Evolutionary conservation across 2,113 vertebrate genomes (phyloP).

Genomic region (Aptenodytes forsteri): DNA sequence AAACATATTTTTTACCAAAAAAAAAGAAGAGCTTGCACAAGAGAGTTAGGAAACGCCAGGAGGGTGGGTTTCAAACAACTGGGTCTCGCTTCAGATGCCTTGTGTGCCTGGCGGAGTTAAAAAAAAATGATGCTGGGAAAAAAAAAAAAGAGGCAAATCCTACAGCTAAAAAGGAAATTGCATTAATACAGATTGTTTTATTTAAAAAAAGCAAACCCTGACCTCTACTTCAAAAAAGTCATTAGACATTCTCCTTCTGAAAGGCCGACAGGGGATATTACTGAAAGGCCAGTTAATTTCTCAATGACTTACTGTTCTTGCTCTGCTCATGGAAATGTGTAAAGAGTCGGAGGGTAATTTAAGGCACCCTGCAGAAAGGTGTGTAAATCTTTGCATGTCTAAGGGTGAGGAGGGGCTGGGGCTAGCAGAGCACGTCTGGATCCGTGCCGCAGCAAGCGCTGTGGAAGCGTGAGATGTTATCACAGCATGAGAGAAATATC

Average conservation of each 20-base stretch:
- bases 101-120: background rate
- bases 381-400: constrained; percentile 78
- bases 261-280: constrained; percentile 62
- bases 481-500: background rate
- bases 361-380: constrained; percentile 74
- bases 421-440: background rate
- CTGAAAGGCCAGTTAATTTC: constrained; percentile 67
- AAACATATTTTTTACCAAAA: background rate
- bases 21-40: background rate
- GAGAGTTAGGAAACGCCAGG: constrained; percentile 25
- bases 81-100: constrained; percentile 21
- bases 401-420: background rate
- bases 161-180: constrained; percentile 73
- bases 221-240: constrained; percentile 78
- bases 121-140: constrained; percentile 11
- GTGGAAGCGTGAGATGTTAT: background rate
- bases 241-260: constrained; percentile 68
- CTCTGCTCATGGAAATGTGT: constrained; percentile 55
- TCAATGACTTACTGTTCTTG: constrained; percentile 76
- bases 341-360: constrained; percentile 60
- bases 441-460: fast-evolving
- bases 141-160: background rate
- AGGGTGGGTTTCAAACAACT: constrained; percentile 26
- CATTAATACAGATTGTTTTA: constrained; percentile 80
- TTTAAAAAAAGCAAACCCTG: constrained; percentile 78